Base-by-base conservation (phyloP, 2,113 vertebrate species). In the Anoplopoma fimbria region DNA sequence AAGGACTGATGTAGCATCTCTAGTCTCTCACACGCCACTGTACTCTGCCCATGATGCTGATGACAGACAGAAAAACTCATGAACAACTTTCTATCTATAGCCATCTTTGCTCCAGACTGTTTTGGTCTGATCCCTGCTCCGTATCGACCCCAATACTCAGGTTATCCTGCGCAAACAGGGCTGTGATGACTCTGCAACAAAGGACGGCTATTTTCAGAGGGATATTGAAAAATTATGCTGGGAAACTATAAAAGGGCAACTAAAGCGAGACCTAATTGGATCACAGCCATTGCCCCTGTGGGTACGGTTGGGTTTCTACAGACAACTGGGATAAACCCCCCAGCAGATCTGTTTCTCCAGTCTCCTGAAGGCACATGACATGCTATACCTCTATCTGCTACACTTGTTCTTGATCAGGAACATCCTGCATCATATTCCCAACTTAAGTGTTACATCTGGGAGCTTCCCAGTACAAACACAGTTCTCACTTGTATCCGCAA, bases 121-220 rank as follows among this genome's bases (percentile, higher is more conserved):
- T 89, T 88, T 65, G 62, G 86, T 71, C 63, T 75, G 68, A 77
- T 81, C 53, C 25, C 42, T 64, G 72, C 71, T 79, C 34, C 49
- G 14, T 67, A 87, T 88, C 51, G 49, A 87, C 67, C 29, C 0
- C 14, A 19, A 75, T 75, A 27, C 75, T 77, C 85, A 36, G 64
- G 60, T 85, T 83, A 42, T 86, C 77, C 79, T 53, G 17, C 34
- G 19, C 75, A 87, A 87, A 80, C 71, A 36, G 49, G 27, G 49
- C 29, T 51, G 81, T 81, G 86, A 90, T 92, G 85, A 92, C 84
- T 88, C 61, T 23, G 88, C 89, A 91, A 85, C n/a, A 65, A 36
- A 27, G 4, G 23, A 36, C 9, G 3, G 79, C 86, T 92, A 90
- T 91, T 91, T 92, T 89, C 71, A 88, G 89, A 76, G 31, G 12